Evolutionary conservation across 2,888 invertebrate species (phyloP).

Genomic region (Bedellia somnulentella): DNA sequence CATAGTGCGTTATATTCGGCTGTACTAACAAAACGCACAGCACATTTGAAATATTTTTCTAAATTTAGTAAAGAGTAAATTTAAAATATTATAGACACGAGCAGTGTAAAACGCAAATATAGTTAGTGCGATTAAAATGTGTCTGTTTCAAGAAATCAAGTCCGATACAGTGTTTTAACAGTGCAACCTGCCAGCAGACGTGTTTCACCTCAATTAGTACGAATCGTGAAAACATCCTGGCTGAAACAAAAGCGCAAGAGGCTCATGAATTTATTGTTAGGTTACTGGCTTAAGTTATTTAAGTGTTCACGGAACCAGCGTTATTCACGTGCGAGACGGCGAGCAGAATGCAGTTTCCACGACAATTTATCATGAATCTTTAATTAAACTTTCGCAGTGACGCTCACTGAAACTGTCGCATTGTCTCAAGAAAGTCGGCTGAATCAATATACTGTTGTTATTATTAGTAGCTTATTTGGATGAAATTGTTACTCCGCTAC

Average conservation of each 20-base stretch:
- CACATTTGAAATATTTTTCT: too few relatives aligned
- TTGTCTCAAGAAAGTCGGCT: conserved; percentile 28
- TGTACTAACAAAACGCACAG: too few relatives aligned
- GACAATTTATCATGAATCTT: conserved; percentile 61
- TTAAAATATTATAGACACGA: too few relatives aligned
- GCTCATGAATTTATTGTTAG: conserved; percentile 54
- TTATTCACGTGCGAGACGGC: conserved; percentile 47
- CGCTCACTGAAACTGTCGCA: conserved; percentile 33
- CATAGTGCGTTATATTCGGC: too few relatives aligned
- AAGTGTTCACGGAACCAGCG: conserved; percentile 42
- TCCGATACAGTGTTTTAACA: too few relatives aligned
- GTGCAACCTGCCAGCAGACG: too few relatives aligned
- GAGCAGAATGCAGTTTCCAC: conserved; percentile 50
- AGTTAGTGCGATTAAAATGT: too few relatives aligned
- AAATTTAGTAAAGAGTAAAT: too few relatives aligned
- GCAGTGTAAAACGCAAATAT: too few relatives aligned
- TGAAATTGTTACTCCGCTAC: too few relatives aligned
- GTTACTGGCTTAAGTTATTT: conserved; percentile 52
- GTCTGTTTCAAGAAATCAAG: too few relatives aligned
- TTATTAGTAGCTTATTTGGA: too few relatives aligned
- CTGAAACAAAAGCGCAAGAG: conserved; percentile 35
- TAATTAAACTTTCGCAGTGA: conserved; percentile 56
- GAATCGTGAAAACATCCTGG: conserved; percentile 30
- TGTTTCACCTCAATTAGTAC: conserved; percentile 52
- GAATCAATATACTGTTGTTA: conserved; percentile 13